Conservation (phyloP, 2,888 invertebrate species). For the Falcaria lacertinaria region DNA sequence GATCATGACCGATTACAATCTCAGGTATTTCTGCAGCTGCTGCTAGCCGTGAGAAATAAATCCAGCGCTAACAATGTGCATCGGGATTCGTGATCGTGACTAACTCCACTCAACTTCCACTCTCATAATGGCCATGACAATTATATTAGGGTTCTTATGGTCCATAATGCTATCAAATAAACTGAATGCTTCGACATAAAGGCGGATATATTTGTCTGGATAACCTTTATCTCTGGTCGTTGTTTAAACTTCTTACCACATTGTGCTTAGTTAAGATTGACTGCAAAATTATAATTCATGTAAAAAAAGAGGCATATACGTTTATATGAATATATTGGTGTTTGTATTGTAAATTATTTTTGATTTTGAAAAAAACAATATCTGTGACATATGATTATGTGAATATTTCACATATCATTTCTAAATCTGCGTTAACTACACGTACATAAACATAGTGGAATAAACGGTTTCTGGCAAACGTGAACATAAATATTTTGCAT, state of each 20-base stretch:
- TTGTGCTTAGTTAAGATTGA: no score
- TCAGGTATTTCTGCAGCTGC: slow-evolving; percentile 51
- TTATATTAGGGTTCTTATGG: slow-evolving; percentile 17
- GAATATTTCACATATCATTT: no score
- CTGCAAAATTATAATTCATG: no score
- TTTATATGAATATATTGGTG: no score
- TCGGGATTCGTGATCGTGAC: slow-evolving; percentile 47
- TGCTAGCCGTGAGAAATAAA: slow-evolving; percentile 70
- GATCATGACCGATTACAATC: slow-evolving; percentile 56
- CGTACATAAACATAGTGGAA: no score
- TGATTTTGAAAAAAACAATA: no score
- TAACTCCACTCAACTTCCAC: slow-evolving; percentile 32
- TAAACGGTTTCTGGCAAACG: no score
- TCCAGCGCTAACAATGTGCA: slow-evolving; percentile 28
- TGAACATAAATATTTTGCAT: neutral
- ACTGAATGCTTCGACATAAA: slow-evolving; percentile 8
- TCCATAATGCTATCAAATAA: slow-evolving; percentile 13
- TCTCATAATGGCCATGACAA: slow-evolving; percentile 29
- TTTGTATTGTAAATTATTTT: no score
- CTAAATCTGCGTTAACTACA: no score
- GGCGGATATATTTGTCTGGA: slow-evolving; percentile 8
- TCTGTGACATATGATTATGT: no score
- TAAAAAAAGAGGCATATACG: no score
- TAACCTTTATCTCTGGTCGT: slow-evolving; percentile 4
- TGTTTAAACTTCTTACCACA: slow-evolving; percentile 1